These are phyloP conservation scores for Balanococcus diminutus DNA, from an alignment of 2,888 invertebrate species.

Conservation along the genomic window DNA sequence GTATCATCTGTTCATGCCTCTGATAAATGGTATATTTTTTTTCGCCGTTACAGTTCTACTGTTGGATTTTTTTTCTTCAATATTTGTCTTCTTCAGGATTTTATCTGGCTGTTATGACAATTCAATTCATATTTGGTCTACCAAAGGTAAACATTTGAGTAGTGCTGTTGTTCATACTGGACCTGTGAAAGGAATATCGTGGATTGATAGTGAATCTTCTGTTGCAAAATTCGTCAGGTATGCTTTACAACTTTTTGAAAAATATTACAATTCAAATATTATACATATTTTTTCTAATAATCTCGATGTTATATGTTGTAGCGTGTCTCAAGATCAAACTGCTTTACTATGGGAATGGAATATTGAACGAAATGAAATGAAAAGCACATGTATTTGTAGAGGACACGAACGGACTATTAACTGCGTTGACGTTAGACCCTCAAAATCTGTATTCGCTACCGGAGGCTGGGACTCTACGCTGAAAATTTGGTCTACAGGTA, in stretches of 20 bases:
- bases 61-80: background rate
- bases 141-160: constrained; percentile 80
- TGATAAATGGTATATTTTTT: constrained; percentile 68
- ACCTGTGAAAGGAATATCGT: constrained; percentile 85
- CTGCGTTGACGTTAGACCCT: constrained; percentile 78
- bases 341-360: constrained; percentile 90
- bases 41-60: background rate
- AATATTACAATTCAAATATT: background rate
- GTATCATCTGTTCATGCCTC: constrained; percentile 82
- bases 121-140: constrained; percentile 87
- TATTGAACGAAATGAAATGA: constrained; percentile 73
- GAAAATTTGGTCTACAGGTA: constrained; percentile 87
- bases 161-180: constrained; percentile 86
- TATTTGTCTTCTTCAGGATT: constrained; percentile 69
- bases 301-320: constrained; percentile 60
- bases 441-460: constrained; percentile 73
- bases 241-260: background rate
- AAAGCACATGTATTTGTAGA: constrained; percentile 78
- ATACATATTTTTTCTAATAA: background rate
- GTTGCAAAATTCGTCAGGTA: constrained; percentile 73
- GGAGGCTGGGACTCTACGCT: constrained; percentile 93
- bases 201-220: constrained; percentile 72
- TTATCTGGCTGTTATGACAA: constrained; percentile 93
- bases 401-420: constrained; percentile 94
- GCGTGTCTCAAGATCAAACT: constrained; percentile 91